Percentiles rank a stretch among this genome's conserved stretches.
Conservation (phyloP, 2,888 invertebrate species). For the Ceriagrion tenellum region DNA sequence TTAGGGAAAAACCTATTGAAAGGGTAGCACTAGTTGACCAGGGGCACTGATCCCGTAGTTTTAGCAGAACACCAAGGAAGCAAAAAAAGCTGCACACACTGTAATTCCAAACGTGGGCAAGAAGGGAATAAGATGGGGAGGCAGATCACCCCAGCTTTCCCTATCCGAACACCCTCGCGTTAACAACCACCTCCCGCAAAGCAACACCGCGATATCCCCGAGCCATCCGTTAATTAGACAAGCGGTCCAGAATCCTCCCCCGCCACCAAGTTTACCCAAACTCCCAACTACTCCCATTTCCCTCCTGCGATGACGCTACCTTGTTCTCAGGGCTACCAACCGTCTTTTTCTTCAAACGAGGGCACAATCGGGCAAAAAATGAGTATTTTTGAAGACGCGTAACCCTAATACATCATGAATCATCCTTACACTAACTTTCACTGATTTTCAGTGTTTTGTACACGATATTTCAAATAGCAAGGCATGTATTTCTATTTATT, state of each 20-base stretch:
- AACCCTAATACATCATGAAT: no score
- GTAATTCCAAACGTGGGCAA: neutral
- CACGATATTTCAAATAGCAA: no score
- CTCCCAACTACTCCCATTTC: neutral
- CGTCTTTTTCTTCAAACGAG: no score
- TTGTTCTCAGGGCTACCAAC: no score
- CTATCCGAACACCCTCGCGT: neutral
- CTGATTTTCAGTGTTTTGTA: no score
- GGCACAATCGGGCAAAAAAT: no score
- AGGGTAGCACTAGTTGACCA: no score
- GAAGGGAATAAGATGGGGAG: neutral
- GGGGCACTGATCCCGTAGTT: neutral
- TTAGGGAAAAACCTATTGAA: no score
- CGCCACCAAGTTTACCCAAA: neutral
- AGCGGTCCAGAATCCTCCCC: conserved; percentile 6
- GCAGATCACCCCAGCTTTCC: neutral
- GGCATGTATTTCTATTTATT: no score
- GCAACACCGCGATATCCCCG: conserved; percentile 42
- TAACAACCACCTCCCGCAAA: conserved; percentile 25
- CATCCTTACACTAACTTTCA: no score
- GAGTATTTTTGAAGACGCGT: no score
- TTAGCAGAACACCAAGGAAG: neutral
- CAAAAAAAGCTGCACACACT: neutral
- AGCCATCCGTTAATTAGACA: conserved; percentile 64
- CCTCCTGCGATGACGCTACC: neutral